Conservation (phyloP, 1,140 invertebrate genomes). For the Forficula auricularia region DNA sequence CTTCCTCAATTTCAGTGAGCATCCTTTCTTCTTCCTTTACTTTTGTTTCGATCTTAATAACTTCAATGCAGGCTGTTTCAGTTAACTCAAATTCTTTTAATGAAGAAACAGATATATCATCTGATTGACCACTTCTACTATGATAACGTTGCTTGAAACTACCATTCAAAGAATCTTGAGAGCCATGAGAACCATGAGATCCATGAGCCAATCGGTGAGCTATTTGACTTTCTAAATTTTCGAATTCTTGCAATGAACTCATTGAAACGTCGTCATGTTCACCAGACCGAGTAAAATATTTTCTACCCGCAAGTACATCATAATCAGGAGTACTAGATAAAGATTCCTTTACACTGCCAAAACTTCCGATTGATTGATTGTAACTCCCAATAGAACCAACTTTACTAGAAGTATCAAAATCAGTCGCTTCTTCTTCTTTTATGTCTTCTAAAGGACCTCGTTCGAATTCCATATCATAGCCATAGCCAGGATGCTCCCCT, state of each 20-base stretch:
- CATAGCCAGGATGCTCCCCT: conserved; percentile 41
- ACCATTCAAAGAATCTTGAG: conserved; percentile 53
- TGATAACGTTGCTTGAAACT: conserved; percentile 41
- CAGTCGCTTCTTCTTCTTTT: conserved; percentile 71
- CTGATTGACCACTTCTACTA: conserved; percentile 54
- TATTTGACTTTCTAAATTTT: conserved; percentile 67
- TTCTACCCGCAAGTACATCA: conserved; percentile 57
- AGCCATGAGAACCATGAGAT: conserved; percentile 38
- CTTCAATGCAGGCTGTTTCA: conserved; percentile 71
- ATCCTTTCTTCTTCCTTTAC: conserved; percentile 65
- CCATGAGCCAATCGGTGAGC: conserved; percentile 35
- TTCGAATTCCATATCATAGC: conserved; percentile 50
- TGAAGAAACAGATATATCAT: conserved; percentile 79
- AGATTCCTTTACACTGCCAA: conserved; percentile 56
- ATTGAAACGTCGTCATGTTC: conserved; percentile 83
- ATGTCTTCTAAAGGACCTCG: conserved; percentile 73
- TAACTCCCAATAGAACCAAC: conserved; percentile 64
- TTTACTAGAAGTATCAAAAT: conserved; percentile 60
- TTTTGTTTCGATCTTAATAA: conserved; percentile 58
- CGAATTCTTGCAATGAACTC: conserved; percentile 85
- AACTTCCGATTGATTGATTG: conserved; percentile 59
- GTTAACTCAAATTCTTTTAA: conserved; percentile 86
- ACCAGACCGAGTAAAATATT: conserved; percentile 55
- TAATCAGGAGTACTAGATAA: conserved; percentile 68
- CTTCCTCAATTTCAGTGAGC: conserved; percentile 51